phyloP scores from a whole-genome alignment of 2,797 vertebrate genomes.

The Pseudochromis fuscus region DNA sequence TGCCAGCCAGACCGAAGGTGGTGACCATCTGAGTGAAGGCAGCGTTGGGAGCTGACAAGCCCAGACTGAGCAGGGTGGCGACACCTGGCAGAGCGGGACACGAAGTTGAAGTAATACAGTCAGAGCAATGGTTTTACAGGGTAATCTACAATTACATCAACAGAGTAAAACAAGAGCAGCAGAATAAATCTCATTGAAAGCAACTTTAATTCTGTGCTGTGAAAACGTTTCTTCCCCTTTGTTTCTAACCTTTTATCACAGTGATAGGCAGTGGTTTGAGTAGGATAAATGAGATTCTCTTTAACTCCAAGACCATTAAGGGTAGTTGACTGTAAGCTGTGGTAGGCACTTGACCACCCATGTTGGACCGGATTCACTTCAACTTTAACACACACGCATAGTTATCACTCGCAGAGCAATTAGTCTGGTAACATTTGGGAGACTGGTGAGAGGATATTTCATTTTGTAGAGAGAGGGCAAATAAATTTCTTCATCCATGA shows the following conservation, averaged over 20 bases:
- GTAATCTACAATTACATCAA: not conserved
- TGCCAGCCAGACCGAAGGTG: slow-evolving; percentile 87
- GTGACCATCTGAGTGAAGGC: slow-evolving; percentile 89
- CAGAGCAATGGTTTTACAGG: not conserved
- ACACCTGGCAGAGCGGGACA: slow-evolving; percentile 68
- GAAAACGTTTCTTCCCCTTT: not conserved
- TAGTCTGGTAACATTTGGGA: not conserved
- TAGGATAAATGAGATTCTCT: not conserved
- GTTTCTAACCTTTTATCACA: not conserved
- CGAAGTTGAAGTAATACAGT: not conserved
- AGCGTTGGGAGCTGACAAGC: slow-evolving; percentile 82
- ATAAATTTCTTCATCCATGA: not conserved
- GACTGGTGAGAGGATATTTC: not conserved
- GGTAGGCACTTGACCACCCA: slow-evolving; percentile 40
- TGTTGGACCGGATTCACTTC: slow-evolving; percentile 29
- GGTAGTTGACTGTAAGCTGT: not conserved
- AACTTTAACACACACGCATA: slow-evolving; percentile 2
- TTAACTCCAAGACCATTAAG: not conserved
- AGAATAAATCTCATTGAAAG: too few species aligned
- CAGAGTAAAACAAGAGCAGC: not conserved
- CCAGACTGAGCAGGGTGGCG: slow-evolving; percentile 82
- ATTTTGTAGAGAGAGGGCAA: not conserved
- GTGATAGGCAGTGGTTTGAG: not conserved
- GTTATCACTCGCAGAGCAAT: not conserved
- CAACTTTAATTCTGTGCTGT: not conserved